These are phyloP conservation scores for Drosophila melanosoma DNA, from an alignment of 2,888 invertebrate genomes.

Conservation along the genomic window DNA sequence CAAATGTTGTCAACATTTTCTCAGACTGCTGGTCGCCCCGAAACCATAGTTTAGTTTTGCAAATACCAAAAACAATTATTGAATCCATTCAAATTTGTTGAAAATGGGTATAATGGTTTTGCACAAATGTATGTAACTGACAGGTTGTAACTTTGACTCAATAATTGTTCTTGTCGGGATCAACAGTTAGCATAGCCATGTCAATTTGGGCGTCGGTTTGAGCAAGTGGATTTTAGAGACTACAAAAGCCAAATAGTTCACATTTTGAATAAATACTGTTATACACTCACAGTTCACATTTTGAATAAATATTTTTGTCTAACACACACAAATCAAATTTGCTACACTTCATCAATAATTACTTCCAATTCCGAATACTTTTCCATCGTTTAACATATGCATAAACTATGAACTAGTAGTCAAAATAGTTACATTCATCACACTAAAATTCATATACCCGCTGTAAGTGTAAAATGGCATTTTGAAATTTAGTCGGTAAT, in stretches of 20 bases:
- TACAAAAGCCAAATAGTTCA: background rate
- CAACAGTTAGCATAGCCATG: background rate
- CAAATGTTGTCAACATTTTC: conserved; percentile 16
- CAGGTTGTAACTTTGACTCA: background rate
- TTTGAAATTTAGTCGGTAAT: conserved; percentile 36
- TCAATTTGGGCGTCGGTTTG: background rate
- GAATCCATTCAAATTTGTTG: background rate
- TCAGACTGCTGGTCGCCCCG: conserved; percentile 1
- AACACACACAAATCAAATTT: background rate
- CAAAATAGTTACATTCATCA: background rate
- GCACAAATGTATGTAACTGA: background rate
- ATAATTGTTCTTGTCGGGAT: background rate
- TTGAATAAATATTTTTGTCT: background rate
- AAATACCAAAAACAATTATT: background rate
- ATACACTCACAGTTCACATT: background rate
- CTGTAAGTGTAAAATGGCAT: conserved; percentile 1
- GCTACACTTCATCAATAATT: background rate
- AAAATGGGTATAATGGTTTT: background rate
- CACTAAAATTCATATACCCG: background rate
- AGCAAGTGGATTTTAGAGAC: background rate
- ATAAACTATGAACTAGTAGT: too few relatives aligned
- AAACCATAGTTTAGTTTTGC: background rate
- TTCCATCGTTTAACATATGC: background rate
- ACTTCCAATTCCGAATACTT: background rate
- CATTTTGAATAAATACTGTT: background rate